phyloP scores from a whole-genome alignment of 2,113 vertebrate species.

The Ptilorrhoa leucosticta region DNA sequence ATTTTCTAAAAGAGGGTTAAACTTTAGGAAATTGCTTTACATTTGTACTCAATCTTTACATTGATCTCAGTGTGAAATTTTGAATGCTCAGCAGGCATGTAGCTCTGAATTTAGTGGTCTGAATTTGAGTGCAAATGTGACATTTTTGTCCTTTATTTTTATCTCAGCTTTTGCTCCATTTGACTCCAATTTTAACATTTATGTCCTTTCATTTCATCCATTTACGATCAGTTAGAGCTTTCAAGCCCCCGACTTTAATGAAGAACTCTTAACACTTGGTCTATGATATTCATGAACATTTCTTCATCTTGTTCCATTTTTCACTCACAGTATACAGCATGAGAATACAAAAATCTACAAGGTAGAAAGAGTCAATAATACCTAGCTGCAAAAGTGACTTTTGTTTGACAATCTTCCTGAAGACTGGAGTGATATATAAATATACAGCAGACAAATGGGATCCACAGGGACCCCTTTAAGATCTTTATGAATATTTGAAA shows the following conservation, averaged over 20 bases:
- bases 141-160: not conserved
- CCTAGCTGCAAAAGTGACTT: constrained; percentile 9
- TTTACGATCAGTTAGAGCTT: not conserved
- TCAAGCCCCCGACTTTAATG: not conserved
- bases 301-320: not conserved
- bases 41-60: not conserved
- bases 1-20: not conserved
- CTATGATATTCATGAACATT: constrained; percentile 9
- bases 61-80: not conserved
- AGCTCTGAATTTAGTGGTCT: not conserved
- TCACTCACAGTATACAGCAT: not conserved
- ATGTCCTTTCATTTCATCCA: not conserved
- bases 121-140: not conserved
- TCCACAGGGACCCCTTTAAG: constrained; percentile 31
- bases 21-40: not conserved
- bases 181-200: not conserved
- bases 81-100: not conserved
- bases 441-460: constrained; percentile 23
- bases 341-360: not conserved
- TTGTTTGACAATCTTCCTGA: constrained; percentile 55
- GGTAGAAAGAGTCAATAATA: constrained; percentile 35
- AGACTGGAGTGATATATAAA: constrained; percentile 43
- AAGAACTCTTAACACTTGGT: not conserved
- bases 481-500: constrained; percentile 69
- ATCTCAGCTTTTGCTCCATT: not conserved